A percentile compares a stretch with the other conserved stretches of the same genome.
These are phyloP conservation scores for Pipistrellus kuhlii DNA, from an alignment of 2,797 vertebrate species.

Conservation along the genomic window DNA sequence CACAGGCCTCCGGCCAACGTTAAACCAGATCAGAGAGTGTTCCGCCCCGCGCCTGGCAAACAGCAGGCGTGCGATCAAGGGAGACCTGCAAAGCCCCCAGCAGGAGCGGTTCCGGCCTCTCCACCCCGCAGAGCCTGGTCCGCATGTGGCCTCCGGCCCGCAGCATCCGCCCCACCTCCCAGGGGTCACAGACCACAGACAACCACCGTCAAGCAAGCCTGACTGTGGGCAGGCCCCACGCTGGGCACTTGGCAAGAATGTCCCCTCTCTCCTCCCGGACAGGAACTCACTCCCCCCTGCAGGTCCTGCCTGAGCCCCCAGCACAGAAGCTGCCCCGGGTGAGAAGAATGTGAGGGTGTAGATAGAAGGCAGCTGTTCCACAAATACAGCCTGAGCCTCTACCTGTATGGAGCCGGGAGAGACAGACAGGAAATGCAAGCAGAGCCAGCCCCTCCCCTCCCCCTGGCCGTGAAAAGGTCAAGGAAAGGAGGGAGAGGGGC, in stretches of 20 bases:
- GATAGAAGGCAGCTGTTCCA: not conserved
- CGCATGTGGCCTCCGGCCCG: not conserved
- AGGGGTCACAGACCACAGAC: not conserved
- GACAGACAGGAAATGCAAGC: not conserved
- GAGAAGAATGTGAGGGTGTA: rapidly evolving
- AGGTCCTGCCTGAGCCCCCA: not conserved
- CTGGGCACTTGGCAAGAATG: not conserved
- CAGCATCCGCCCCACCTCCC: not conserved
- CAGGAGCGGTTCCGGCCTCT: not conserved
- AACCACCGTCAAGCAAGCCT: not conserved
- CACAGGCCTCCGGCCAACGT: slow-evolving; percentile 41
- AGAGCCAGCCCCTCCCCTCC: not conserved
- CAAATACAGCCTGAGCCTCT: not conserved
- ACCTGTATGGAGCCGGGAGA: not conserved
- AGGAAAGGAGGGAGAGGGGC: not conserved
- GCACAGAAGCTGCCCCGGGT: not conserved
- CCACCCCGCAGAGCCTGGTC: not conserved
- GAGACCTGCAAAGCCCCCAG: not conserved
- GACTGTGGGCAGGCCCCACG: not conserved
- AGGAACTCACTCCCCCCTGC: not conserved
- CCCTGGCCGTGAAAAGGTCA: not conserved
- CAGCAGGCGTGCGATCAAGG: not conserved
- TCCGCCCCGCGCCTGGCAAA: not conserved
- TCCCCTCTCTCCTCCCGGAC: not conserved
- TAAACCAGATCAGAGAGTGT: slow-evolving; percentile 12